Evolutionary conservation across 2,113 vertebrate species (phyloP).

Genomic region (Cyanoramphus novaezelandiae): DNA sequence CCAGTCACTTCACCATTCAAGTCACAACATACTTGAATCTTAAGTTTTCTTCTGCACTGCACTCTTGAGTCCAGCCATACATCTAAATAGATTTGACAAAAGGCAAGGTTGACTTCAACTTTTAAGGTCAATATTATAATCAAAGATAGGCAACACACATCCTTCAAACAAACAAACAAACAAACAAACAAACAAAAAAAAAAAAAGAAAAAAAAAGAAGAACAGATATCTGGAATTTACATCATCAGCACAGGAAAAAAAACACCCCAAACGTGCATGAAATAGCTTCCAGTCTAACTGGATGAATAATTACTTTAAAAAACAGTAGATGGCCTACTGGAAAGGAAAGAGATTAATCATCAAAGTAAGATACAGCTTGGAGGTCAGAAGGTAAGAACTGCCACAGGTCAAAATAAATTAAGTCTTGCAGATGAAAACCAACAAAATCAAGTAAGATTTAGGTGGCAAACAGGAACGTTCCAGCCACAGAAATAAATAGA

Average conservation of each 20-base stretch:
- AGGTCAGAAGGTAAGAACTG: neutral
- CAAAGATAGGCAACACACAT: neutral
- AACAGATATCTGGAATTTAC: neutral
- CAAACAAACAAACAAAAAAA: neutral
- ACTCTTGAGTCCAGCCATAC: neutral
- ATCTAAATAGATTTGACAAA: neutral
- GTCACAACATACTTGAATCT: neutral
- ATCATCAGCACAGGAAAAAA: neutral
- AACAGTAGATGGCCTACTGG: neutral
- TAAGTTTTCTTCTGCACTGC: neutral
- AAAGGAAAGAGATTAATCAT: neutral
- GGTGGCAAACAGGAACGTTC: neutral
- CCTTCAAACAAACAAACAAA: neutral
- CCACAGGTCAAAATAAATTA: neutral
- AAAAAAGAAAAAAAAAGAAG: neutral
- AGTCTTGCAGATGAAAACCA: neutral
- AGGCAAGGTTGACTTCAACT: neutral
- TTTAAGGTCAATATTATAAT: neutral
- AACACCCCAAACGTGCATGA: neutral
- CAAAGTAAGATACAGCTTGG: neutral
- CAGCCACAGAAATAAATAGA: neutral
- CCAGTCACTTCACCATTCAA: neutral
- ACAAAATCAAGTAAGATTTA: neutral
- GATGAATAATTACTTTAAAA: neutral
- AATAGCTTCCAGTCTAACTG: neutral